Evolutionary conservation across 2,888 invertebrate genomes (phyloP).

Genomic region (Pseudeuparius sepicola): DNA sequence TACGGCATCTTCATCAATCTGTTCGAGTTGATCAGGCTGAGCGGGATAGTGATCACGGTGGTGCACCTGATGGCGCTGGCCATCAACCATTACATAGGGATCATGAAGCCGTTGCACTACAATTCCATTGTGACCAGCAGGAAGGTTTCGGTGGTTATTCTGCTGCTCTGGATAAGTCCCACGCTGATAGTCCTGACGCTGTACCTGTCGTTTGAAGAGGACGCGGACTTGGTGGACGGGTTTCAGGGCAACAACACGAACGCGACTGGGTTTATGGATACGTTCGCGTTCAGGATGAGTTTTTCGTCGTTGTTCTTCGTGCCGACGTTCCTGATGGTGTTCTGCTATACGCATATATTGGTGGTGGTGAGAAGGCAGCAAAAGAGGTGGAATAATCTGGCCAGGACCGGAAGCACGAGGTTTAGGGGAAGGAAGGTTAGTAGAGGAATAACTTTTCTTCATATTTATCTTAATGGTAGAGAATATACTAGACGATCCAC

Average conservation of each 20-base stretch:
- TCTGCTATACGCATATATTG: slow-evolving; percentile 51
- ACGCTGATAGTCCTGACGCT: slow-evolving; percentile 27
- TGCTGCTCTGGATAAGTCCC: slow-evolving; percentile 49
- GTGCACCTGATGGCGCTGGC: slow-evolving; percentile 53
- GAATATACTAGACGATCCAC: too few species aligned
- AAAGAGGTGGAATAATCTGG: slow-evolving; percentile 39
- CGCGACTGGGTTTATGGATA: slow-evolving; percentile 34
- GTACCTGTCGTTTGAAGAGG: slow-evolving; percentile 43
- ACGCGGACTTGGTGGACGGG: slow-evolving; percentile 36
- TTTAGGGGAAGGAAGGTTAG: slow-evolving; percentile 25
- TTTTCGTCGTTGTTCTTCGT: slow-evolving; percentile 46
- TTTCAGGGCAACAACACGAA: slow-evolving; percentile 23
- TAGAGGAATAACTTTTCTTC: too few species aligned
- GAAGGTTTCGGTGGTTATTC: slow-evolving; percentile 41
- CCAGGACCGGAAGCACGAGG: slow-evolving; percentile 36
- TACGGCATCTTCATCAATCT: slow-evolving; percentile 1
- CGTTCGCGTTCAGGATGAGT: slow-evolving; percentile 41
- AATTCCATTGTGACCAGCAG: slow-evolving; percentile 47
- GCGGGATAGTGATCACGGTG: slow-evolving; percentile 52
- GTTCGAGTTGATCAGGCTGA: slow-evolving; percentile 44
- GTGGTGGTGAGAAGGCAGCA: slow-evolving; percentile 47
- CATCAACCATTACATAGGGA: slow-evolving; percentile 57
- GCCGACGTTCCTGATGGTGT: slow-evolving; percentile 47
- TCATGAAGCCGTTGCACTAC: slow-evolving; percentile 49
- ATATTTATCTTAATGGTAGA: too few species aligned